Conservation (phyloP, 2,113 vertebrate species). For the Oncorhynchus keta region DNA sequence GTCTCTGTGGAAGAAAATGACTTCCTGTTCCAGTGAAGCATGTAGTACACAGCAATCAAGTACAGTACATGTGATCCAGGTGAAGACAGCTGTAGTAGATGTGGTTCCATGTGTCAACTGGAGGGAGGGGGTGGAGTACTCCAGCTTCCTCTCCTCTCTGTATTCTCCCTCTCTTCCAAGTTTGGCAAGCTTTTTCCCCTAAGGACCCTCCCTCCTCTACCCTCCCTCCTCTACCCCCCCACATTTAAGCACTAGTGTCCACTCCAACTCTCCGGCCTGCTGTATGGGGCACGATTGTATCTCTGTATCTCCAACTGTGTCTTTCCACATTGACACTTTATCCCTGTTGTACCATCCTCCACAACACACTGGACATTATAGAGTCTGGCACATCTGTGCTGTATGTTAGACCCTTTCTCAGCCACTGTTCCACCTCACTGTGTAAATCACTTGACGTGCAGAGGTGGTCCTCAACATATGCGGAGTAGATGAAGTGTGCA, state of each 20-base stretch:
- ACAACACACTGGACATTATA: too few relatives aligned
- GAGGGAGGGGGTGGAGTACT: not conserved
- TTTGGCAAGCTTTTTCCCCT: not conserved
- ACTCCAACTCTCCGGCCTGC: too few relatives aligned
- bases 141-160: not conserved
- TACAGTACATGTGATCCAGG: not conserved
- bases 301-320: too few relatives aligned
- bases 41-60: not conserved
- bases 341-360: too few relatives aligned
- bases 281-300: too few relatives aligned
- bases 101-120: not conserved
- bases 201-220: too few relatives aligned
- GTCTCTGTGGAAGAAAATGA: conserved; percentile 24
- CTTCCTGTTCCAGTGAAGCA: conserved; percentile 5
- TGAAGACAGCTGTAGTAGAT: not conserved
- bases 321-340: too few relatives aligned
- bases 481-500: not conserved
- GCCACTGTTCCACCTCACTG: not conserved
- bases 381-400: too few relatives aligned
- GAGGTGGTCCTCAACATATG: not conserved
- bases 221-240: not conserved
- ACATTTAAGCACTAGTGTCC: too few relatives aligned
- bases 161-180: not conserved
- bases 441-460: not conserved
- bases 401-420: not conserved